phyloP scores from a whole-genome alignment of 1,140 invertebrate species.

The Ptiloglossa arizonensis region DNA sequence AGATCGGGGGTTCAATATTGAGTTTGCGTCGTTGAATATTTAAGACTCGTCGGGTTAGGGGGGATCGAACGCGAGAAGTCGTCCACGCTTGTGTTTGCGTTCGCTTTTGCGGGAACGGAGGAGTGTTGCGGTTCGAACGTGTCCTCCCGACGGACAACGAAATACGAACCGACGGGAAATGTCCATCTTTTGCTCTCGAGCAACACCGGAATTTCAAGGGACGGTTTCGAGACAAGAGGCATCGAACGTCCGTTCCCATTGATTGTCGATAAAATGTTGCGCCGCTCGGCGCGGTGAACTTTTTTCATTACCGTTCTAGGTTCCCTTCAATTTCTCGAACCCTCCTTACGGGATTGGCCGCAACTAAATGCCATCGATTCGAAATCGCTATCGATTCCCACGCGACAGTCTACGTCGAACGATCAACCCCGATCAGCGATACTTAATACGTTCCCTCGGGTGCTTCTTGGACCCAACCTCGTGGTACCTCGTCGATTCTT shows the following conservation, averaged over 20 bases:
- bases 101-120: too few species aligned
- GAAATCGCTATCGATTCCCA: conserved; percentile 2
- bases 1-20: background rate
- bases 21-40: background rate
- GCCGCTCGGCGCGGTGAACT: too few species aligned
- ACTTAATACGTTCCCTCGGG: background rate
- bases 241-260: too few species aligned
- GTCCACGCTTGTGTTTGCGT: too few species aligned
- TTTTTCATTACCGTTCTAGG: conserved; percentile 18
- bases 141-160: too few species aligned
- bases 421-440: background rate
- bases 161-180: too few species aligned
- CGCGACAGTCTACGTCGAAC: background rate
- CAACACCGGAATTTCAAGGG: too few species aligned
- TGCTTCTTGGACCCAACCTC: background rate
- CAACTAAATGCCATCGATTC: background rate
- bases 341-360: background rate
- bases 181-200: too few species aligned
- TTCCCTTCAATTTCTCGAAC: background rate
- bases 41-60: background rate
- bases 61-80: background rate
- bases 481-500: conserved; percentile 4
- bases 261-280: too few species aligned
- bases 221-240: too few species aligned
- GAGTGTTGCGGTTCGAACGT: too few species aligned